These are phyloP conservation scores for Meta bourneti DNA, from an alignment of 2,888 invertebrate species.

Conservation along the genomic window DNA sequence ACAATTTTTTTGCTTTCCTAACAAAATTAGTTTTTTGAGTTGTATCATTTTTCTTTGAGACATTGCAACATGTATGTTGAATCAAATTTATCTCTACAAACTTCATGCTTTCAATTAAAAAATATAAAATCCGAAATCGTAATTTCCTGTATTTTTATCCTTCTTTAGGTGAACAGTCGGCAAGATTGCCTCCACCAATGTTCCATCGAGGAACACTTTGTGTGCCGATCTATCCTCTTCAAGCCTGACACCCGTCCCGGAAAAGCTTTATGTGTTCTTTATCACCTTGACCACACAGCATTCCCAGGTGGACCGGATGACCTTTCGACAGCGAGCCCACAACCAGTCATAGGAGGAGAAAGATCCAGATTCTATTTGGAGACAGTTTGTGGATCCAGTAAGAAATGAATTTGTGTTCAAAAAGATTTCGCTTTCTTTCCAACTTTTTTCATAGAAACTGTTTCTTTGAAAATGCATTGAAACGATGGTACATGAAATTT, in stretches of 20 bases:
- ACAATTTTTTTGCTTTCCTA: no score
- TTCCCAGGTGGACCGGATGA: constrained; percentile 95
- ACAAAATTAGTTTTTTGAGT: no score
- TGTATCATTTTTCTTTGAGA: no score
- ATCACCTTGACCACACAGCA: constrained; percentile 94
- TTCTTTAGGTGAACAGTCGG: constrained; percentile 88
- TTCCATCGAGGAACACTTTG: constrained; percentile 94
- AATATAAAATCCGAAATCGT: no score
- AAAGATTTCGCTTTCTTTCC: neutral
- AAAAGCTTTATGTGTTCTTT: constrained; percentile 94
- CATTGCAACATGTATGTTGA: no score
- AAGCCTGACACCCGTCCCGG: constrained; percentile 78
- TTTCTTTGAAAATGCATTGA: neutral
- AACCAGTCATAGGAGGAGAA: constrained; percentile 90
- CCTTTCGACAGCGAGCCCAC: constrained; percentile 87
- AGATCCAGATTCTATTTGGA: constrained; percentile 87
- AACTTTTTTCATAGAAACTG: neutral
- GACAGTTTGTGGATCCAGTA: constrained; percentile 91
- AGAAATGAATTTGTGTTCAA: constrained; percentile 80
- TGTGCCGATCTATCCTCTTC: constrained; percentile 89
- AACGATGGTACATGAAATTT: neutral
- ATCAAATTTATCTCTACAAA: no score
- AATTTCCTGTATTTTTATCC: neutral
- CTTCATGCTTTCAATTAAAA: no score
- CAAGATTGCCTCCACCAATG: constrained; percentile 94